Evolutionary conservation across 1,140 invertebrate species (phyloP).

Genomic region (Triops cancriformis): DNA sequence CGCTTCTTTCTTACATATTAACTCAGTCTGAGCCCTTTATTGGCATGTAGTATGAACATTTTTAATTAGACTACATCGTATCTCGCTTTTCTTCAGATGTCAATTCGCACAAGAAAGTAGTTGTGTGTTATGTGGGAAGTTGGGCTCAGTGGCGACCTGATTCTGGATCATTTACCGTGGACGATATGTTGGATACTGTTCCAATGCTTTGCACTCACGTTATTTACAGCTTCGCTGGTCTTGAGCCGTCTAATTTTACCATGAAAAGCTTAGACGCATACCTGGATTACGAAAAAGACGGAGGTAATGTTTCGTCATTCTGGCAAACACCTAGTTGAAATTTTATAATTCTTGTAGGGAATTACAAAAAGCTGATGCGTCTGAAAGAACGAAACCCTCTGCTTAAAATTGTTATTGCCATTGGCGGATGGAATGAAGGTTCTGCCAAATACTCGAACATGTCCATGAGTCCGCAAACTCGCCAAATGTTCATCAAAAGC

Average conservation of each 20-base stretch:
- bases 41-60: too few relatives aligned
- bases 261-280: conserved; percentile 61
- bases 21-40: too few relatives aligned
- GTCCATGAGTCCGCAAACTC: conserved; percentile 47
- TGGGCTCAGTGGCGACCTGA: conserved; percentile 64
- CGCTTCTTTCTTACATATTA: too few relatives aligned
- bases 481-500: conserved; percentile 55
- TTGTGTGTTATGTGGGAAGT: conserved; percentile 68
- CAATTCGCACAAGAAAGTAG: conserved; percentile 48
- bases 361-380: conserved; percentile 56
- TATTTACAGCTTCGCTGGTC: conserved; percentile 76
- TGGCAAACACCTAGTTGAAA: background rate
- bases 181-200: conserved; percentile 50
- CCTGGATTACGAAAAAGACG: conserved; percentile 63
- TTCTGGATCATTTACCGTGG: conserved; percentile 53
- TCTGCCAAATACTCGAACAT: conserved; percentile 68
- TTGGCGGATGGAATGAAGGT: conserved; percentile 84
- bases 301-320: conserved; percentile 41
- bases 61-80: too few relatives aligned
- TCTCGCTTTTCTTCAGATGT: conserved; percentile 27
- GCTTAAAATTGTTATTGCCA: conserved; percentile 65
- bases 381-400: conserved; percentile 59
- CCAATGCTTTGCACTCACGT: conserved; percentile 75
- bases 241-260: conserved; percentile 53
- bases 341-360: conserved; percentile 29